These are phyloP conservation scores for Lophochroa leadbeateri DNA, from an alignment of 2,113 vertebrate species.

Conservation along the genomic window DNA sequence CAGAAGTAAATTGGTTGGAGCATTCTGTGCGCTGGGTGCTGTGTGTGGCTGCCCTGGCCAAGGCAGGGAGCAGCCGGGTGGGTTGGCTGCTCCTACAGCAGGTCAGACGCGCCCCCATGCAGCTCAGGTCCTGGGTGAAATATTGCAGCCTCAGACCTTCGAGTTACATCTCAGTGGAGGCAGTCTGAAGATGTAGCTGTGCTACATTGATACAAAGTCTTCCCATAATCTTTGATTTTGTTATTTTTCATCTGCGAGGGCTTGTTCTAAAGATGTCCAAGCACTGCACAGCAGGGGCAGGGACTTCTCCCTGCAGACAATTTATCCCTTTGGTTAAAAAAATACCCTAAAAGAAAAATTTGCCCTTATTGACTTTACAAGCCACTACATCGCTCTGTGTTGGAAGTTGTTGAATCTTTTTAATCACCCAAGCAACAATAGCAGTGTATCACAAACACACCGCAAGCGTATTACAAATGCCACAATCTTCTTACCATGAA, in stretches of 20 bases:
- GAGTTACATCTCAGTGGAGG: no score
- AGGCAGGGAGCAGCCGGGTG: neutral
- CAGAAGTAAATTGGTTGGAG: neutral
- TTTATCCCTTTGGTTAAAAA: neutral
- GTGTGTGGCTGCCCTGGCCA: neutral
- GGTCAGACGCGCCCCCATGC: neutral
- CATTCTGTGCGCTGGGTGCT: neutral
- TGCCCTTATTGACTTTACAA: neutral
- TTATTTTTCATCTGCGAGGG: neutral
- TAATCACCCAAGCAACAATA: neutral
- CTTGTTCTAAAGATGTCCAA: neutral
- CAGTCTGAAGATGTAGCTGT: neutral
- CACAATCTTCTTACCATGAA: neutral
- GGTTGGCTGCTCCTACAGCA: neutral
- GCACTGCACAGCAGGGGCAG: neutral
- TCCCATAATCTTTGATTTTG: neutral
- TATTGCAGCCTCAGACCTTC: neutral
- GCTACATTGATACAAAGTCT: neutral
- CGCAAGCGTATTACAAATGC: neutral
- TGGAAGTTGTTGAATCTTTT: neutral
- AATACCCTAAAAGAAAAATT: neutral
- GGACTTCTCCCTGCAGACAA: neutral
- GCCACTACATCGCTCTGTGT: neutral
- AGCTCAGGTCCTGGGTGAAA: neutral
- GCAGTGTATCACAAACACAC: neutral